Conservation (phyloP, 2,113 vertebrate genomes). For the Phylloscopus whistleri region DNA sequence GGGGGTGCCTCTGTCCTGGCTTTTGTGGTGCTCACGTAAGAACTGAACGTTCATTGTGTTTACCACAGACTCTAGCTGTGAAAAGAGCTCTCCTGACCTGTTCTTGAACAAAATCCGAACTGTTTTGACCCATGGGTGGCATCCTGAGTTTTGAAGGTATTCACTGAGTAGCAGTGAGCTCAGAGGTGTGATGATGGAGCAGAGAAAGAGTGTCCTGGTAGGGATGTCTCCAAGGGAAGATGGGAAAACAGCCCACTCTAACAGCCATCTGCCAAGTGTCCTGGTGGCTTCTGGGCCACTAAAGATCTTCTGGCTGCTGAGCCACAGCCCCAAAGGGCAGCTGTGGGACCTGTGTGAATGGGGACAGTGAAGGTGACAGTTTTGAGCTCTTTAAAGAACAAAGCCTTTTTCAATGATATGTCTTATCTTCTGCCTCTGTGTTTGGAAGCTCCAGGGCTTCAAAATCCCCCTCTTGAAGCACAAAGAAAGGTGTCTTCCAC, state of each 20-base stretch:
- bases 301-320: not conserved
- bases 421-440: not conserved
- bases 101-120: not conserved
- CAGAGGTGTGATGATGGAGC: rapidly evolving
- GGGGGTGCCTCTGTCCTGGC: not conserved
- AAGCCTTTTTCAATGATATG: not conserved
- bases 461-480: not conserved
- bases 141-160: not conserved
- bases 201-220: not conserved
- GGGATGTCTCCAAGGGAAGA: not conserved
- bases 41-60: not conserved
- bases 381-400: not conserved
- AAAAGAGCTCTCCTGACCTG: not conserved
- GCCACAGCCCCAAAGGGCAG: not conserved
- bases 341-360: not conserved
- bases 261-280: not conserved
- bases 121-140: not conserved
- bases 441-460: not conserved
- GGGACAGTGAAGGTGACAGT: not conserved
- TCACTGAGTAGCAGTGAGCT: not conserved
- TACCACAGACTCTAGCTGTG: not conserved
- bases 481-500: not conserved
- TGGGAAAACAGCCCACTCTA: not conserved
- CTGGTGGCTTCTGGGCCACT: not conserved
- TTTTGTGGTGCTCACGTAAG: not conserved